These are phyloP conservation scores for Tenodera sinensis DNA, from an alignment of 2,888 invertebrate genomes.

Conservation along the genomic window DNA sequence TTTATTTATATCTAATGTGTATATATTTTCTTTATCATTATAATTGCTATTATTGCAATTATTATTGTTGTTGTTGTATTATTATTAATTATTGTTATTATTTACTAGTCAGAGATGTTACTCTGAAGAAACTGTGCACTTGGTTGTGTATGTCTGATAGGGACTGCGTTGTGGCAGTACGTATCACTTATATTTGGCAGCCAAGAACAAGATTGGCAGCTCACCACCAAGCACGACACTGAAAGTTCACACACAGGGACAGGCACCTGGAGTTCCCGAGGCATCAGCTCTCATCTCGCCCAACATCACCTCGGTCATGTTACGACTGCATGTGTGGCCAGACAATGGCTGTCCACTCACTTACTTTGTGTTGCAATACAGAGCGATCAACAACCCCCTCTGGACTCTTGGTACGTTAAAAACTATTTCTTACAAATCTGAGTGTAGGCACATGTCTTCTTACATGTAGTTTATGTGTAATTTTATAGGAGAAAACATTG, in stretches of 20 bases:
- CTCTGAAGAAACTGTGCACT: too few relatives aligned
- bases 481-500: too few relatives aligned
- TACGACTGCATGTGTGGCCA: slow-evolving; percentile 68
- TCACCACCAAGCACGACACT: slow-evolving; percentile 65
- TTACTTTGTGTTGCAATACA: slow-evolving; percentile 67
- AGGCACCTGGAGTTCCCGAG: slow-evolving; percentile 65
- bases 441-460: too few relatives aligned
- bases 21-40: too few relatives aligned
- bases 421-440: background rate
- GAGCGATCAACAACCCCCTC: slow-evolving; percentile 58
- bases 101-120: too few relatives aligned
- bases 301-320: slow-evolving; percentile 64
- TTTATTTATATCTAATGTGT: too few relatives aligned
- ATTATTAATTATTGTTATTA: too few relatives aligned
- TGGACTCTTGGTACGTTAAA: slow-evolving; percentile 59
- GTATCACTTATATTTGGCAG: slow-evolving; percentile 66
- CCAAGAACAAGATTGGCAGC: slow-evolving; percentile 68
- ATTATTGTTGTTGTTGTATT: too few relatives aligned
- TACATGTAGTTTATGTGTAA: too few relatives aligned
- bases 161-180: slow-evolving; percentile 67
- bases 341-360: slow-evolving; percentile 69
- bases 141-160: slow-evolving; percentile 37
- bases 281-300: slow-evolving; percentile 61
- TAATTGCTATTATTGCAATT: too few relatives aligned
- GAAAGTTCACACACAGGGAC: slow-evolving; percentile 67